Evolutionary conservation across 2,113 vertebrate species (phyloP).

Genomic region (Tragulus kanchil): DNA sequence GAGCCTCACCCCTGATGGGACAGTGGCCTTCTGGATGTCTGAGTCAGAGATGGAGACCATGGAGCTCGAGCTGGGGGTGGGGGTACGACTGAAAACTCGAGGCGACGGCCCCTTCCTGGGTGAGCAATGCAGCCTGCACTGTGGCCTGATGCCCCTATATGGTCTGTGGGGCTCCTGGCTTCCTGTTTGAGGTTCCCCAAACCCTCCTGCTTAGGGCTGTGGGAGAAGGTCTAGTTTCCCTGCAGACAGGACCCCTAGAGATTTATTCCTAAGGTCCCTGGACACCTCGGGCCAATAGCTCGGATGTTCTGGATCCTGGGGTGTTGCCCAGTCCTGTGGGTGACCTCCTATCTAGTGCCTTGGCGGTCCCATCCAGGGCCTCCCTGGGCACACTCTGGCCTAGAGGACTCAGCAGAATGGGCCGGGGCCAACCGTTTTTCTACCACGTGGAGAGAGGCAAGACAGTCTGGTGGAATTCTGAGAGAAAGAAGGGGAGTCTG

Average conservation of each 20-base stretch:
- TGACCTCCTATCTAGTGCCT: not conserved
- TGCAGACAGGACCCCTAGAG: not conserved
- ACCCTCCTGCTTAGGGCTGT: not conserved
- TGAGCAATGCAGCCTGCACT: constrained; percentile 76
- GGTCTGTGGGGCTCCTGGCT: not conserved
- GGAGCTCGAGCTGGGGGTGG: constrained; percentile 90
- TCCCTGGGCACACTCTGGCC: not conserved
- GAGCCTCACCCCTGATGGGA: constrained; percentile 84
- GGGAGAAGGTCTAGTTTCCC: not conserved
- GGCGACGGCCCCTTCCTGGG: constrained; percentile 93
- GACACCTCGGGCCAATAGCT: not conserved
- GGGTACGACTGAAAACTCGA: constrained; percentile 91
- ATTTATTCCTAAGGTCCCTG: not conserved
- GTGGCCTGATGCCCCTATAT: constrained; percentile 83
- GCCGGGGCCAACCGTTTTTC: not conserved
- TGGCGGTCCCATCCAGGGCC: not conserved
- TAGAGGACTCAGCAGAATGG: not conserved
- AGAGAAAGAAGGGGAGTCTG: not conserved
- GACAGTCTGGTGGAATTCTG: not conserved
- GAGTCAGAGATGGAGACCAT: constrained; percentile 90
- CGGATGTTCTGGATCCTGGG: not conserved
- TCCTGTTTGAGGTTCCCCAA: too few relatives aligned
- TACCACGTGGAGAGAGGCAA: not conserved
- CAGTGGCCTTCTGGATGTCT: constrained; percentile 92
- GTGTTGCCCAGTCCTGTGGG: not conserved